Conservation (phyloP, 2,888 invertebrate species). For the Oligia strigilis region DNA sequence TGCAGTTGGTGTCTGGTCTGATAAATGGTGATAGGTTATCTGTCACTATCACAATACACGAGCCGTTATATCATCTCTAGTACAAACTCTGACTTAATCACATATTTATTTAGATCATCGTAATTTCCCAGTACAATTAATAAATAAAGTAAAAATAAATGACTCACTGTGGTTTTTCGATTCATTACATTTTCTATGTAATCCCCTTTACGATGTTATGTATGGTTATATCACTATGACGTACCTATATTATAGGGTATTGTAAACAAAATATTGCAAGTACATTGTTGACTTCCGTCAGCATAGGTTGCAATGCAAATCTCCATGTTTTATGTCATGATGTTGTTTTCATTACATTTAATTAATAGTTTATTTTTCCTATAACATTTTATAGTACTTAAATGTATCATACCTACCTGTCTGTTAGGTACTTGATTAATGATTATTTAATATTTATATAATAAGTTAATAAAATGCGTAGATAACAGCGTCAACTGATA, state of each 20-base stretch:
- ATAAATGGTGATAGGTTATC: conserved; percentile 11
- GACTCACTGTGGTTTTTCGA: conserved; percentile 25
- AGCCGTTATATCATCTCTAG: neutral
- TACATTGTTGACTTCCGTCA: conserved; percentile 30
- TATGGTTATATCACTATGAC: conserved; percentile 36
- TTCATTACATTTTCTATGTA: conserved; percentile 30
- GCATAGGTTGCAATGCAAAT: conserved; percentile 15
- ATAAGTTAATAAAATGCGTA: conserved; percentile 13
- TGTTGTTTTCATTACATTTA: conserved; percentile 32
- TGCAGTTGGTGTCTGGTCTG: neutral
- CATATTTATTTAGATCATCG: neutral
- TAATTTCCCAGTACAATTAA: conserved; percentile 15
- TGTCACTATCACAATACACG: neutral
- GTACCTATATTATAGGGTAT: conserved; percentile 22
- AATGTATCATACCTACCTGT: conserved; percentile 5
- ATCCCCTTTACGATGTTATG: conserved; percentile 20
- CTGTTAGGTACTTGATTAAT: neutral
- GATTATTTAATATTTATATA: conserved; percentile 23
- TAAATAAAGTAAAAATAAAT: conserved; percentile 27
- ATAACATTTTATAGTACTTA: conserved; percentile 1
- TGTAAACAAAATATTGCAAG: conserved; percentile 48
- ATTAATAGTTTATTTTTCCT: conserved; percentile 27
- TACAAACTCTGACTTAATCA: neutral
- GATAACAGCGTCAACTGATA: neutral
- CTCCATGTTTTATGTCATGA: conserved; percentile 26